These are phyloP conservation scores for Alaudala cheleensis DNA, from an alignment of 2,113 vertebrate genomes.

Conservation along the genomic window DNA sequence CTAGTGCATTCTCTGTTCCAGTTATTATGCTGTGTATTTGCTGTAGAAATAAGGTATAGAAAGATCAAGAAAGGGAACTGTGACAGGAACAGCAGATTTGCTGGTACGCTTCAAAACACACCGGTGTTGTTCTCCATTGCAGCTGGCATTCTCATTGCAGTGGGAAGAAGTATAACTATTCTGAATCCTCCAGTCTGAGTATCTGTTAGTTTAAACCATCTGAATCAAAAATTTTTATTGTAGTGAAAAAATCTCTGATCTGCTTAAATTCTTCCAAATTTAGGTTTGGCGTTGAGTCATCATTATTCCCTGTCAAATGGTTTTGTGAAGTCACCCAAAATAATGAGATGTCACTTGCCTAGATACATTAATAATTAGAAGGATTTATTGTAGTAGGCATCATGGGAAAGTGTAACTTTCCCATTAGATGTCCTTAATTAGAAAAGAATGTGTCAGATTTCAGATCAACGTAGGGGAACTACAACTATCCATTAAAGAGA, in stretches of 20 bases:
- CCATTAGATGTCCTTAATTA: slow-evolving; percentile 63
- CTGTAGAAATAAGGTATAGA: neutral
- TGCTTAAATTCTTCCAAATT: slow-evolving; percentile 18
- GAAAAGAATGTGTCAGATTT: slow-evolving; percentile 49
- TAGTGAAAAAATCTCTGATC: neutral
- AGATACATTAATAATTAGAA: slow-evolving; percentile 58
- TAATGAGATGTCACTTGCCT: slow-evolving; percentile 65
- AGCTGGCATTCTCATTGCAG: neutral
- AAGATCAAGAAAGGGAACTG: neutral
- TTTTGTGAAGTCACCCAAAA: slow-evolving; percentile 57
- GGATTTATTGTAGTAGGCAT: slow-evolving; percentile 50
- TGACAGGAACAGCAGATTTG: fast-evolving
- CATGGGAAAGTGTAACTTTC: slow-evolving; percentile 58
- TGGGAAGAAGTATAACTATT: neutral
- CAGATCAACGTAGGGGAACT: slow-evolving; percentile 13
- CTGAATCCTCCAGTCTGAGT: neutral
- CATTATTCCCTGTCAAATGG: slow-evolving; percentile 42
- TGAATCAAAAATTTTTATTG: neutral
- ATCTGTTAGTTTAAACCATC: neutral
- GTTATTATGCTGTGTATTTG: neutral
- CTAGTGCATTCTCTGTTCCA: neutral
- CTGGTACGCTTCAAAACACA: neutral
- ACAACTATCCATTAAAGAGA: slow-evolving; percentile 13
- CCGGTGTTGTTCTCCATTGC: neutral
- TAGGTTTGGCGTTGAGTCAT: slow-evolving; percentile 41